These are phyloP conservation scores for Brachypalpus laphriformis DNA, from an alignment of 2,888 invertebrate genomes.

Conservation along the genomic window DNA sequence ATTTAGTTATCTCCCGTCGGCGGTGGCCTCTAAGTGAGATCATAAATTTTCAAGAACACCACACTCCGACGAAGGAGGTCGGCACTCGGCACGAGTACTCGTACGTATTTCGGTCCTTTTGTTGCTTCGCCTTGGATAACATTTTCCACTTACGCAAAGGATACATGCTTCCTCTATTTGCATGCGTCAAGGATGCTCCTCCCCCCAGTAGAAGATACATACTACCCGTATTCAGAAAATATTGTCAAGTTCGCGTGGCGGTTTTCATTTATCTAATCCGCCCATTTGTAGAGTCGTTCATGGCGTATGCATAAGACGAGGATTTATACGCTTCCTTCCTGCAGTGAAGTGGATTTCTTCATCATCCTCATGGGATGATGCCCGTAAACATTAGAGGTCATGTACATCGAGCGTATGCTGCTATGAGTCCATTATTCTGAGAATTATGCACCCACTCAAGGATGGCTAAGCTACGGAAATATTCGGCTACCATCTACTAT, in stretches of 20 bases:
- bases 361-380: slow-evolving; percentile 53
- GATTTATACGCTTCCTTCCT: slow-evolving; percentile 69
- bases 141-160: slow-evolving; percentile 55
- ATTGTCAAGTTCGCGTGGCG: slow-evolving; percentile 69
- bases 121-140: slow-evolving; percentile 44
- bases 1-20: slow-evolving; percentile 47
- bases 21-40: slow-evolving; percentile 38
- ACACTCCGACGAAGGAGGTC: background rate
- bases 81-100: background rate
- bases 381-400: slow-evolving; percentile 56
- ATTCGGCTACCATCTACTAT: slow-evolving; percentile 39
- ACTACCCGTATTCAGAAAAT: slow-evolving; percentile 18
- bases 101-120: slow-evolving; percentile 34
- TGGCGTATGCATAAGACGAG: slow-evolving; percentile 53
- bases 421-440: slow-evolving; percentile 37
- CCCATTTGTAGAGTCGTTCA: slow-evolving; percentile 5
- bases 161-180: slow-evolving; percentile 50
- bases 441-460: slow-evolving; percentile 64
- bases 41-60: slow-evolving; percentile 36
- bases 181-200: slow-evolving; percentile 64
- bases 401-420: slow-evolving; percentile 26
- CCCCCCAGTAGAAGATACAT: no score
- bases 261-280: slow-evolving; percentile 66
- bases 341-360: slow-evolving; percentile 67
- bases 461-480: slow-evolving; percentile 56